These are phyloP conservation scores for Drosophila planitibia DNA, from an alignment of 2,888 invertebrate species.

Conservation along the genomic window DNA sequence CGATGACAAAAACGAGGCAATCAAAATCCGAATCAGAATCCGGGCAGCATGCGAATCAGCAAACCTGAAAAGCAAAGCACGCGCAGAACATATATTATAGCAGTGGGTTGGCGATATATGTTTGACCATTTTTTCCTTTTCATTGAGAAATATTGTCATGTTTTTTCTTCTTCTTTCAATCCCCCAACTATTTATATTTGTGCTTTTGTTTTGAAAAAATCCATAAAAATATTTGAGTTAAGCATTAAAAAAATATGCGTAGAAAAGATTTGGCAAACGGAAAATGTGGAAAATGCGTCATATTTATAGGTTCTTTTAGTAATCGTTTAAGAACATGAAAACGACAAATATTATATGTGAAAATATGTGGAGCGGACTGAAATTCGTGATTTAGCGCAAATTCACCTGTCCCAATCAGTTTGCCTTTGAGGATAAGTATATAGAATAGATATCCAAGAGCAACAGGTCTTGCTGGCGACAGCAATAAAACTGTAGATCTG, in stretches of 20 bases:
- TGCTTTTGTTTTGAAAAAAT: conserved; percentile 56
- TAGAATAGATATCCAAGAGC: conserved; percentile 1
- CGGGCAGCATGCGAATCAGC: conserved; percentile 16
- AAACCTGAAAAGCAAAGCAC: conserved; percentile 1
- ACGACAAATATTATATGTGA: conserved; percentile 18
- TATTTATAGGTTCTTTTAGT: conserved; percentile 36
- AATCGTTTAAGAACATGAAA: conserved; percentile 44
- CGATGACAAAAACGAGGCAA: conserved; percentile 55
- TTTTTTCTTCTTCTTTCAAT: conserved; percentile 8
- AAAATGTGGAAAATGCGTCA: conserved; percentile 36
- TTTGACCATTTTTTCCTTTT: conserved; percentile 44
- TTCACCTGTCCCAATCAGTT: conserved; percentile 54
- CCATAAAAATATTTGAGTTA: conserved; percentile 52
- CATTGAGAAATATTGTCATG: conserved; percentile 68
- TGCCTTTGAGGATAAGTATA: not conserved
- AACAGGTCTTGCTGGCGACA: conserved; percentile 1
- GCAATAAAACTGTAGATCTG: not conserved
- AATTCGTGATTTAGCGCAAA: conserved; percentile 16
- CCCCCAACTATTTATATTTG: conserved; percentile 6
- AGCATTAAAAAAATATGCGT: conserved; percentile 14
- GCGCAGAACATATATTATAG: conserved; percentile 3
- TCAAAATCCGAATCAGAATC: conserved; percentile 33
- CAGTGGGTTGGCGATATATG: not conserved
- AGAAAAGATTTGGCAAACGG: conserved; percentile 32
- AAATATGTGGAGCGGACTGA: conserved; percentile 8